A percentile compares a stretch with the other conserved stretches of the same genome.
phyloP scores from a whole-genome alignment of 2,113 vertebrate genomes.

The Bettongia penicillata region DNA sequence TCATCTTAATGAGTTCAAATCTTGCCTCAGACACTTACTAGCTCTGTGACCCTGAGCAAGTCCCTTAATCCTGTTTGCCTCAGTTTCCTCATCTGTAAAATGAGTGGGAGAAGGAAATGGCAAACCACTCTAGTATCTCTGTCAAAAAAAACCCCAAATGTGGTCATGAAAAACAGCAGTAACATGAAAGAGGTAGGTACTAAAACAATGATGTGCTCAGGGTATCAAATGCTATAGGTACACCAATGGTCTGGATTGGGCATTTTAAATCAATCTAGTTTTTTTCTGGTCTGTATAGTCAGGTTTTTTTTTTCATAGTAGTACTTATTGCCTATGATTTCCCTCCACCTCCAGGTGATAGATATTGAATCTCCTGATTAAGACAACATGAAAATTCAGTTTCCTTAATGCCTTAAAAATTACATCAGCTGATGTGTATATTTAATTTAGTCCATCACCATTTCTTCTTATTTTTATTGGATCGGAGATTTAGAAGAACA shows the following conservation, averaged over 20 bases:
- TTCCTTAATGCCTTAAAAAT: not conserved
- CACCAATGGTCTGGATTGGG: not conserved
- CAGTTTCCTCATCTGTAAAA: not conserved
- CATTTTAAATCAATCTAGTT: not conserved
- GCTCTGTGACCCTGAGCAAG: not conserved
- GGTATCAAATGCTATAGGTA: not conserved
- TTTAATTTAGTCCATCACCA: not conserved
- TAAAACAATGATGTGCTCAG: not conserved
- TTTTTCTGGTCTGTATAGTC: not conserved
- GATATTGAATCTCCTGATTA: not conserved
- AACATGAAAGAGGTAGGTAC: not conserved
- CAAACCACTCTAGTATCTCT: not conserved
- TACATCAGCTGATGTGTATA: not conserved
- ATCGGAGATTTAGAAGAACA: not conserved
- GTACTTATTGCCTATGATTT: not conserved
- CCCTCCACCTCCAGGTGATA: not conserved
- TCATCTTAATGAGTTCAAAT: not conserved
- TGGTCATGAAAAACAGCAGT: not conserved
- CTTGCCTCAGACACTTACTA: not conserved
- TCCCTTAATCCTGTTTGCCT: too few species aligned
- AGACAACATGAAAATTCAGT: not conserved
- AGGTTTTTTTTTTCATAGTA: not conserved
- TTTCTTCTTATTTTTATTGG: not conserved
- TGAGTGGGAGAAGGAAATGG: not conserved
- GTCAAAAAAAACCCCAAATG: not conserved